A percentile compares a stretch with the other conserved stretches of the same genome.
Evolutionary conservation across 2,113 vertebrate genomes (phyloP).

Genomic region (Gorsachius goisagi): DNA sequence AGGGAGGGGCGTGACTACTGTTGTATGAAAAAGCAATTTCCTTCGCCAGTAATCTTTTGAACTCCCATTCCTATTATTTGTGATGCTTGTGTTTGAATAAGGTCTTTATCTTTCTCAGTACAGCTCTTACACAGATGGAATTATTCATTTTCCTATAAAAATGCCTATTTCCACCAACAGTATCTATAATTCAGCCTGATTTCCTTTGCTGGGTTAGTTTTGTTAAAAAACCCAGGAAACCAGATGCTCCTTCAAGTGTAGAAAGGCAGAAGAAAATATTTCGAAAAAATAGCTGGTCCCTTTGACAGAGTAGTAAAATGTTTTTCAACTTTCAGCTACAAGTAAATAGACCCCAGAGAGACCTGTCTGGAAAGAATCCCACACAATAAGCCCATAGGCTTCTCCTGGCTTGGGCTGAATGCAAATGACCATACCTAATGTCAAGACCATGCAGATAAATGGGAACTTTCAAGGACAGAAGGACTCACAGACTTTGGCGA

Average conservation of each 20-base stretch:
- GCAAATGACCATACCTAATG: background rate
- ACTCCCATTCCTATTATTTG: background rate
- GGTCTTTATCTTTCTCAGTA: background rate
- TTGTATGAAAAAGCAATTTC: slow-evolving; percentile 18
- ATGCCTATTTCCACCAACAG: background rate
- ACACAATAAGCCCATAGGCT: background rate
- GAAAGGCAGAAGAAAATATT: background rate
- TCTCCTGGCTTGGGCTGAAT: background rate
- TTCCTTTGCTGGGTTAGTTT: background rate
- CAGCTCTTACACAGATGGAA: background rate
- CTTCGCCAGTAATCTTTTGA: slow-evolving; percentile 1
- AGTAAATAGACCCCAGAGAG: background rate
- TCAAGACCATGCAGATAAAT: background rate
- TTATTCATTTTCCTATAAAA: slow-evolving; percentile 35
- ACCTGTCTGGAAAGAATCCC: background rate
- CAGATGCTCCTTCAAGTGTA: background rate
- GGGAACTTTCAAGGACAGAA: background rate
- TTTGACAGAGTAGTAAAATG: background rate
- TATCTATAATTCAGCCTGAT: background rate
- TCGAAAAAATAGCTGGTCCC: background rate
- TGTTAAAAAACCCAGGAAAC: background rate
- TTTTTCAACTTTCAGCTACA: background rate
- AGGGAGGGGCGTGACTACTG: background rate
- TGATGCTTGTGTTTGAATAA: background rate
- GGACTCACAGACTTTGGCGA: background rate